Evolutionary conservation across 2,888 invertebrate genomes (phyloP), one percentile per base, ranked within the genome.

Genomic region (Lathronympha strigana): DNA sequence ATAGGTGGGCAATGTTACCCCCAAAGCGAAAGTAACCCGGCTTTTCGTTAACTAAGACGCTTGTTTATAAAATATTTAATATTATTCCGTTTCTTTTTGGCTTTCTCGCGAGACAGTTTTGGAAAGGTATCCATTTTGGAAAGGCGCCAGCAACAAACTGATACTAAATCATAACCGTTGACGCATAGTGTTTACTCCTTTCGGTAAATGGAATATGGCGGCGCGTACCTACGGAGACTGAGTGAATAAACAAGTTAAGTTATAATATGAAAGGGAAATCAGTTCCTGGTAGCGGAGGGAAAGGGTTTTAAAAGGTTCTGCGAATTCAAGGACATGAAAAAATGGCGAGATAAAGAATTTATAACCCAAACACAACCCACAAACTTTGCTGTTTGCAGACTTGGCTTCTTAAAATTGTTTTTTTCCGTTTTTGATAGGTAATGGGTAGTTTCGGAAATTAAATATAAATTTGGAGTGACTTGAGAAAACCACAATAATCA

Each of bases 131-230:
- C 43, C 11, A 25, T 43, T 43, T 45, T 57, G 57, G 57, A 43
- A 4, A 8, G 25, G n/a, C 25, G 64, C 64, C 58, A 58, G 19
- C 36, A 8, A 33, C 25, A 31, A 51, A 45, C 64, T 36, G 36
- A 23, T 58, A 40, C 43, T 53, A 53, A 64, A 53, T 64, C 64
- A 64, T 45, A 38, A 17, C 43, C 33, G 57, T 57, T 50, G 50
- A 23, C 63, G 33, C 43, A 15, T 33, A 51, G 33, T 43, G 40
- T 61, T 51, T 40, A 45, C 57, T 31, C 43, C 57, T 43, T 57
- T 45, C n/a, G 13, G 55, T n/a, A 15, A 4, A 45, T 13, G 19
- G 43, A 31, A n/a, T 31, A 57, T 57, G 9, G 21, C 43, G 11
- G n/a, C 11, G n/a, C n/a, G 9, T 36, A n/a, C 4, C 19, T 33